Evolutionary conservation across 1,140 invertebrate genomes (phyloP).

Genomic region (Neodiprion fabricii): DNA sequence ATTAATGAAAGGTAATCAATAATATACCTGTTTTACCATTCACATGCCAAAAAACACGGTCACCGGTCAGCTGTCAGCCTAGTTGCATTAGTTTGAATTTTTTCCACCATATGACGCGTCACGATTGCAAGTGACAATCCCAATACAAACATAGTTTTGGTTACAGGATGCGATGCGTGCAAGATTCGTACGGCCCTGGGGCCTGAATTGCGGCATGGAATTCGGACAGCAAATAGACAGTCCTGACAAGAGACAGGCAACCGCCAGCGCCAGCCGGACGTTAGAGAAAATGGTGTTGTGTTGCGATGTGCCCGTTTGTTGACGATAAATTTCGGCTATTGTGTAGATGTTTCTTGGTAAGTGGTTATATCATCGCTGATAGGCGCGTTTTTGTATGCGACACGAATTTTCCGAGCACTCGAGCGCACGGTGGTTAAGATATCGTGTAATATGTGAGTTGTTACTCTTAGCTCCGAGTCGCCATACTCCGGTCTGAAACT

Average conservation of each 20-base stretch:
- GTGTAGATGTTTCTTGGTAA: conserved; percentile 34
- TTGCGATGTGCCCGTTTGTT: conserved; percentile 40
- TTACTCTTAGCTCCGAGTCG: neutral
- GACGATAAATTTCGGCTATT: conserved; percentile 34
- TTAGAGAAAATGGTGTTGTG: conserved; percentile 24
- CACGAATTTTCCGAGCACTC: neutral
- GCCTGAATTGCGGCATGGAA: neutral
- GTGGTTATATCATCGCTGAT: conserved; percentile 13
- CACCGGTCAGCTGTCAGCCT: too few relatives aligned
- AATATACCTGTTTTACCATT: too few relatives aligned
- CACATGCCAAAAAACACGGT: too few relatives aligned
- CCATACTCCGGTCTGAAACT: conserved; percentile 8
- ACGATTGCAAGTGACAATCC: too few relatives aligned
- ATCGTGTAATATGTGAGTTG: neutral
- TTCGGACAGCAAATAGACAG: neutral
- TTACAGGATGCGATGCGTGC: neutral
- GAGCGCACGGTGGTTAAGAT: neutral
- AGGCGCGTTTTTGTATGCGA: neutral
- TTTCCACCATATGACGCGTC: too few relatives aligned
- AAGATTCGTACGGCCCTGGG: neutral
- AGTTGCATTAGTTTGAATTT: too few relatives aligned
- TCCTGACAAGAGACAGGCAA: neutral
- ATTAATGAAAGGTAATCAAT: too few relatives aligned
- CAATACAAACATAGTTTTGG: too few relatives aligned
- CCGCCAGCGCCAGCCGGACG: conserved; percentile 12